These are phyloP conservation scores for Halcyon chelicuti DNA, from an alignment of 2,797 vertebrate species.

Conservation along the genomic window DNA sequence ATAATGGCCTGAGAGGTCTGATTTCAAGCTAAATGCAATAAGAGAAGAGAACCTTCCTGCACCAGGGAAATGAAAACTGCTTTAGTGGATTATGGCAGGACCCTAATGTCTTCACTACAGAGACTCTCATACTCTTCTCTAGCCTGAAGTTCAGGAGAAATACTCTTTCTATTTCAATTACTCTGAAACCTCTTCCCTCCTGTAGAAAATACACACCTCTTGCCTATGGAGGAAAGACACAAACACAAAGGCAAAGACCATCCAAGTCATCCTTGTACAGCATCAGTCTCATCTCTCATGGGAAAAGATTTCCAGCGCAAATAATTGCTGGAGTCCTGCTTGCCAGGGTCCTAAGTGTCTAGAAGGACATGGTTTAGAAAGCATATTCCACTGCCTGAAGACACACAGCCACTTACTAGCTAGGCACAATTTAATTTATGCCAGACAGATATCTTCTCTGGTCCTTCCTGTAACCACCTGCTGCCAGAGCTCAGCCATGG, in stretches of 20 bases:
- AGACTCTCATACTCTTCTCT: neutral
- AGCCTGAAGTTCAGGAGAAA: neutral
- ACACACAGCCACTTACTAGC: neutral
- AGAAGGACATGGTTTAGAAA: neutral
- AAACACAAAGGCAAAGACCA: neutral
- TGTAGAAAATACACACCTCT: neutral
- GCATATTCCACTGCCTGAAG: neutral
- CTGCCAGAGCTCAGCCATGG: neutral
- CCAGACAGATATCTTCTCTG: neutral
- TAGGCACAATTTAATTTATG: neutral
- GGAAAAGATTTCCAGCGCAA: neutral
- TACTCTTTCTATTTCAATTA: neutral
- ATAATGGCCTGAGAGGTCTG: neutral
- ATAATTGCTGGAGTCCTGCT: neutral
- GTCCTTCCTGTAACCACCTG: neutral
- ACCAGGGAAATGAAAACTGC: conserved; percentile 15
- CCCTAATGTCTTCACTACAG: neutral
- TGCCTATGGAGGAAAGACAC: neutral
- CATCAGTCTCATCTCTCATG: neutral
- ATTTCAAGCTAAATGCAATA: conserved; percentile 32
- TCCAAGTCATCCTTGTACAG: neutral
- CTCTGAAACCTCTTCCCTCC: neutral
- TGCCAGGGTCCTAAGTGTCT: neutral
- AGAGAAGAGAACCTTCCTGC: conserved; percentile 15
- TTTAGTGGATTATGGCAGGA: conserved; percentile 22